A percentile compares a stretch with the other conserved stretches of the same genome.
Conservation (phyloP, 2,888 invertebrate genomes). For the Timema podura region DNA sequence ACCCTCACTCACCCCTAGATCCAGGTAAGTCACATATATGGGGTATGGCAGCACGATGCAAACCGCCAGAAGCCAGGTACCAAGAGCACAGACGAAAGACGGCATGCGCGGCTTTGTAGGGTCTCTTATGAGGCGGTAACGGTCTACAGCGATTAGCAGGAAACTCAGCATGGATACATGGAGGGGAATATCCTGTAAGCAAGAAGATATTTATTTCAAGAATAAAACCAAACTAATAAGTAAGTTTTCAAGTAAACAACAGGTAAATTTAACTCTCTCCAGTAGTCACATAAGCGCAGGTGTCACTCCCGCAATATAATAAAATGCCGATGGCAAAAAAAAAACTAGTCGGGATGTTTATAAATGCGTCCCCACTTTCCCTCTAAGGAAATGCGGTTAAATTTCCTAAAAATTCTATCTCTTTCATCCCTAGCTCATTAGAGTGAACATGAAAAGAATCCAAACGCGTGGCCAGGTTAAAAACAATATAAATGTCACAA, state of each 20-base stretch:
- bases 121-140: constrained; percentile 60
- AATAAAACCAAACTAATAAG: background rate
- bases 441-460: too few relatives aligned
- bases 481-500: too few relatives aligned
- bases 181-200: constrained; percentile 62
- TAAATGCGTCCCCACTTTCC: too few relatives aligned
- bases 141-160: constrained; percentile 62
- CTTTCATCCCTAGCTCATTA: too few relatives aligned
- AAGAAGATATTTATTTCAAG: constrained; percentile 12
- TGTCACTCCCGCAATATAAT: too few relatives aligned
- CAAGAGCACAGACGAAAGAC: constrained; percentile 62
- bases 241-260: background rate
- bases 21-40: constrained; percentile 66
- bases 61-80: constrained; percentile 66
- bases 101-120: constrained; percentile 61
- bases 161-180: constrained; percentile 68
- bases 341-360: too few relatives aligned
- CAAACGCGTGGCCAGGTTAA: too few relatives aligned
- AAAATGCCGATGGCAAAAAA: too few relatives aligned
- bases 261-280: constrained; percentile 16
- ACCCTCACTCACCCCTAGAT: constrained; percentile 57
- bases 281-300: too few relatives aligned
- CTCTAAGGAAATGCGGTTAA: too few relatives aligned
- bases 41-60: constrained; percentile 69
- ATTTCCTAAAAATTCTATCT: too few relatives aligned